Percentiles rank a stretch among this genome's conserved stretches.
Evolutionary conservation across 2,797 vertebrate species (phyloP).

Genomic region (Neostethus bicornis): DNA sequence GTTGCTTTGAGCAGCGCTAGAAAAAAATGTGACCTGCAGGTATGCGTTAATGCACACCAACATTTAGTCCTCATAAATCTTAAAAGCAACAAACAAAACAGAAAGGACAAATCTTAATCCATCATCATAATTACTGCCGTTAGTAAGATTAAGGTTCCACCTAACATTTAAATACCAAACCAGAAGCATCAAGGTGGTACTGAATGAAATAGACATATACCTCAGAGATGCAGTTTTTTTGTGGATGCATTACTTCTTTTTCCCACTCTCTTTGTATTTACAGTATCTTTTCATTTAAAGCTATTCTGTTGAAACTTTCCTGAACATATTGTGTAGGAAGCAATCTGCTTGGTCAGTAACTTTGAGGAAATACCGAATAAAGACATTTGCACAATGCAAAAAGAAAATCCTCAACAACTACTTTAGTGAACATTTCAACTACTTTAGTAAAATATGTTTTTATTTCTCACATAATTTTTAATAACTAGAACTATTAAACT

Average conservation of each 20-base stretch:
- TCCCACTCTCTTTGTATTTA: too few species aligned
- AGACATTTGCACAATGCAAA: too few species aligned
- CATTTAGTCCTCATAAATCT: conserved; percentile 1
- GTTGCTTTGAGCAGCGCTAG: background rate
- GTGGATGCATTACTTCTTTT: too few species aligned
- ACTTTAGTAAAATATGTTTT: conserved; percentile 26
- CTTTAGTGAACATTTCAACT: too few species aligned
- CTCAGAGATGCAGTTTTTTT: conserved; percentile 15
- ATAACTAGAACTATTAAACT: conserved; percentile 23
- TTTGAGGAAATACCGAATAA: background rate
- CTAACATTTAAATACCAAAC: conserved; percentile 40
- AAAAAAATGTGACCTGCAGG: background rate
- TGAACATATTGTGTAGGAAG: background rate
- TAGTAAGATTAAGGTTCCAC: conserved; percentile 31
- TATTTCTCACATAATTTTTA: conserved; percentile 40
- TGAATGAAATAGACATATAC: conserved; percentile 19
- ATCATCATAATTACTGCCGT: conserved; percentile 48
- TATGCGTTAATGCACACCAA: background rate
- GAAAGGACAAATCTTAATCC: background rate
- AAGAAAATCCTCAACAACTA: too few species aligned
- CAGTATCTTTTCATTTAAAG: too few species aligned
- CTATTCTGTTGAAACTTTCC: conserved; percentile 13
- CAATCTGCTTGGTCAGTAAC: background rate
- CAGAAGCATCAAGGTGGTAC: conserved; percentile 22
- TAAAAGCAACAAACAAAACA: background rate